Conservation (phyloP, 2,797 vertebrate species). For the Amblyraja radiata region DNA sequence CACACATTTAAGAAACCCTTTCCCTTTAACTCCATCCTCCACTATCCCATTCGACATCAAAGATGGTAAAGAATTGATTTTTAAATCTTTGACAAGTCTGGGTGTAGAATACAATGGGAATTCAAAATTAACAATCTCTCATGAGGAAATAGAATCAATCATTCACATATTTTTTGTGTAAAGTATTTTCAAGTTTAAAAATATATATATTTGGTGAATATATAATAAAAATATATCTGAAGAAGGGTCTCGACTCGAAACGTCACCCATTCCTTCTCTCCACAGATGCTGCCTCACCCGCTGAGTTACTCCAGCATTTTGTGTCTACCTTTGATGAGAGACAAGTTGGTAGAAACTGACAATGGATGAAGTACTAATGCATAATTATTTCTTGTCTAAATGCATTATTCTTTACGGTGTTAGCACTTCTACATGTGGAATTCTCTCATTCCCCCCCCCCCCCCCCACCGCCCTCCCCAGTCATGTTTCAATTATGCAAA, state of each 20-base stretch:
- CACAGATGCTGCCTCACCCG: no score
- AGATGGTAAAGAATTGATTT: not conserved
- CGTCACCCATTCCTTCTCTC: no score
- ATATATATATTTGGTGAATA: not conserved
- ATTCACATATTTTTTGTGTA: constrained; percentile 25
- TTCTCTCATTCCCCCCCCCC: not conserved
- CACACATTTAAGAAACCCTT: no score
- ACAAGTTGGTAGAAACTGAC: constrained; percentile 12
- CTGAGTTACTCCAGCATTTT: no score
- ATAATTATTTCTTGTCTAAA: constrained; percentile 15
- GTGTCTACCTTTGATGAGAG: constrained; percentile 5
- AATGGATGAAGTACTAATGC: constrained; percentile 26
- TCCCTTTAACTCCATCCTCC: no score
- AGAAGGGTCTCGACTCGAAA: no score
- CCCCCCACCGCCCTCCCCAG: not conserved
- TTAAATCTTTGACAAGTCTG: not conserved
- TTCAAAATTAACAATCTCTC: not conserved
- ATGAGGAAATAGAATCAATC: not conserved
- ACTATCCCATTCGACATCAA: no score
- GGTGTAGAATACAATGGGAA: not conserved
- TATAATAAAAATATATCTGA: no score
- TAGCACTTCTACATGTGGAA: not conserved
- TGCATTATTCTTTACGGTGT: constrained; percentile 16
- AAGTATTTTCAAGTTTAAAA: not conserved
- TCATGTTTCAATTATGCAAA: not conserved